Evolutionary conservation across 2,888 invertebrate genomes (phyloP).

Genomic region (Oscheius myriophilus): DNA sequence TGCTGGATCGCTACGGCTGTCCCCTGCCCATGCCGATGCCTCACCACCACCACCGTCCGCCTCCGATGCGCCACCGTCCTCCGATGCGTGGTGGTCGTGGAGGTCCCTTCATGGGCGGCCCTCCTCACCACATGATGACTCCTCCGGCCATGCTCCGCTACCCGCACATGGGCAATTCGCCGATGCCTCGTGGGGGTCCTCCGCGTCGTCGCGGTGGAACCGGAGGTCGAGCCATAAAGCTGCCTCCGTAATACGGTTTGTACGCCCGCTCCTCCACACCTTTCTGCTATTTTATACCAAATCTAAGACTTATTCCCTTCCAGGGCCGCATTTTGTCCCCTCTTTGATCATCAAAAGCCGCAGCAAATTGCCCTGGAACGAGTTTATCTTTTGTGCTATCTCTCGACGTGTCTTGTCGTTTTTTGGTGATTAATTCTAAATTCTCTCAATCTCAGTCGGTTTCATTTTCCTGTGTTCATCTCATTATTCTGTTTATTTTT

Average conservation of each 20-base stretch:
- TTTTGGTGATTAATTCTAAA: no score
- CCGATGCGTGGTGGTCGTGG: slow-evolving; percentile 5
- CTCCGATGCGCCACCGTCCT: slow-evolving; percentile 3
- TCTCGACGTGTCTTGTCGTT: no score
- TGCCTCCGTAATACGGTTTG: neutral
- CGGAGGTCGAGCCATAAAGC: neutral
- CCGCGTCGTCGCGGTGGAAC: slow-evolving; percentile 2
- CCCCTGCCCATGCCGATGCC: slow-evolving; percentile 5
- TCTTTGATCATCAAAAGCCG: neutral
- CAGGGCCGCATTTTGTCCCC: neutral
- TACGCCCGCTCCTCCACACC: neutral
- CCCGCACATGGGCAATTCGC: slow-evolving; percentile 5
- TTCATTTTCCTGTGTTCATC: neutral
- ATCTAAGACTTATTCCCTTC: neutral
- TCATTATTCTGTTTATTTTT: neutral
- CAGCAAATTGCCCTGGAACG: no score
- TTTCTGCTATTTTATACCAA: neutral
- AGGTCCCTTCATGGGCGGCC: neutral
- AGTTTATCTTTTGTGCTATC: no score
- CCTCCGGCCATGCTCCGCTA: slow-evolving; percentile 4
- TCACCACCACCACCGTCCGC: neutral
- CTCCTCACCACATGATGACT: neutral
- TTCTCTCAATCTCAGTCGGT: neutral
- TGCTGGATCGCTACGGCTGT: slow-evolving; percentile 6
- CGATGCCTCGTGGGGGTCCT: neutral